Evolutionary conservation across 1,140 invertebrate species (phyloP).

Genomic region (Amyelois transitella): DNA sequence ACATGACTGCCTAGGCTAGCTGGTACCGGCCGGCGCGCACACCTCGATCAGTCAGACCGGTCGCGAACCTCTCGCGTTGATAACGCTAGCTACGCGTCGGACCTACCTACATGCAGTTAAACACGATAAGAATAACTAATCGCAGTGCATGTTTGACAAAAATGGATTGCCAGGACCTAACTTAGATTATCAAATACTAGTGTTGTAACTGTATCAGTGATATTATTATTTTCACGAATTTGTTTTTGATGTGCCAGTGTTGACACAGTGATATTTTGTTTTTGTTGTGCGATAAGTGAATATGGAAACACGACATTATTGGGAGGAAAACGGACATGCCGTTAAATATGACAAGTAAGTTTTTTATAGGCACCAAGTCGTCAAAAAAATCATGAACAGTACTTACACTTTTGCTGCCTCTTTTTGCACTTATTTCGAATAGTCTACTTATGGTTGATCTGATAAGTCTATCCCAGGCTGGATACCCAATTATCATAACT

Average conservation of each 20-base stretch:
- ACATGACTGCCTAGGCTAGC: constrained; percentile 51
- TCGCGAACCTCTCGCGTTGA: constrained; percentile 23
- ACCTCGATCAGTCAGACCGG: constrained; percentile 19
- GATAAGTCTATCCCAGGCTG: too few species aligned
- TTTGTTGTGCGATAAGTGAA: constrained; percentile 27
- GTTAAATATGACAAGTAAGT: constrained; percentile 69
- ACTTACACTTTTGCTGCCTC: too few species aligned
- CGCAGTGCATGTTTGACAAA: constrained; percentile 12
- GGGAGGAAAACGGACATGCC: constrained; percentile 63
- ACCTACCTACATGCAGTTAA: constrained; percentile 24
- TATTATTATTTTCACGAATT: constrained; percentile 9
- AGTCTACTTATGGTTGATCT: too few species aligned
- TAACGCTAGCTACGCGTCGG: constrained; percentile 11
- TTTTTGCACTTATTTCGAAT: too few species aligned
- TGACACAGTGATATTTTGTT: constrained; percentile 31
- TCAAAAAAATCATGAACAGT: too few species aligned
- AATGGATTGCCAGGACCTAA: constrained; percentile 37
- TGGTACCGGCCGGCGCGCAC: constrained; percentile 5
- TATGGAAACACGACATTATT: constrained; percentile 64
- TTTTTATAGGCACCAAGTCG: too few species aligned
- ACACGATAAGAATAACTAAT: constrained; percentile 22
- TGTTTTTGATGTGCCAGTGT: constrained; percentile 25
- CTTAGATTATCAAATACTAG: constrained; percentile 14
- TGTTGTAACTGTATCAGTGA: not conserved
- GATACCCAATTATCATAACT: too few species aligned